Base-by-base conservation (phyloP, 2,797 vertebrate genomes). In the Crocidura indochinensis region DNA sequence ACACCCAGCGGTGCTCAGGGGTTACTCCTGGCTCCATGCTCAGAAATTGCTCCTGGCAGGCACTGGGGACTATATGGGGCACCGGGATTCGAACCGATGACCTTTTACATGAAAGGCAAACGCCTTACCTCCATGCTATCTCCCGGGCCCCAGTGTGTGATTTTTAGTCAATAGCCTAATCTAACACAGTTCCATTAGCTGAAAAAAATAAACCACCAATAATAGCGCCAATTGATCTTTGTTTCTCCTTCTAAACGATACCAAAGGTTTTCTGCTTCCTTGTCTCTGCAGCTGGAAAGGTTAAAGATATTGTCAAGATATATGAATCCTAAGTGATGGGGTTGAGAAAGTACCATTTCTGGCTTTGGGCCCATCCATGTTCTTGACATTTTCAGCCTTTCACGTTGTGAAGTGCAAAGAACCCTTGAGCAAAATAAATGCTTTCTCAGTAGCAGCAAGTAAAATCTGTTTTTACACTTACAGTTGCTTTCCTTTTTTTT, bases 381-480 rank as follows among this genome's bases (percentile, higher is more conserved):
- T 94, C 51, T 82, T 19, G 10, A 85, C 19, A 6, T 78, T 71
- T 20, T 75, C 85, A 89, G 24, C 53, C 74, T 84, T 67, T 71
- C 11, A 26, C 84, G 22, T 65, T 76, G 27, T 64, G 56, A 94
- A 24, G 10, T 38, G 71, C 53, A 68, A 82, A 85, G 31, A 81
- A 69, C 51, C 75, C 29, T 69, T 27, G 15, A 75, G 38, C 75
- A 44, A 72, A 64, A 74, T 74, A 62, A 68, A 71, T 3, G 2
- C 46, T 49, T 49, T 65, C 10, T 71, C 26, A 79, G 65, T 46
- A 83, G n/a, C 51, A 62, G 47, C 72, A n/a, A 69, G 51, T 38
- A 22, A 76, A 94, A 82, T 56, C 49, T 29, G 77, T 64, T 90
- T 85, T 76, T 68, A 82, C 15, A 60, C n/a, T 72, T 84, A 56